Evolutionary conservation across 2,797 vertebrate genomes (phyloP), one percentile per base, ranked within the genome.

Genomic region (Anabas testudineus): DNA sequence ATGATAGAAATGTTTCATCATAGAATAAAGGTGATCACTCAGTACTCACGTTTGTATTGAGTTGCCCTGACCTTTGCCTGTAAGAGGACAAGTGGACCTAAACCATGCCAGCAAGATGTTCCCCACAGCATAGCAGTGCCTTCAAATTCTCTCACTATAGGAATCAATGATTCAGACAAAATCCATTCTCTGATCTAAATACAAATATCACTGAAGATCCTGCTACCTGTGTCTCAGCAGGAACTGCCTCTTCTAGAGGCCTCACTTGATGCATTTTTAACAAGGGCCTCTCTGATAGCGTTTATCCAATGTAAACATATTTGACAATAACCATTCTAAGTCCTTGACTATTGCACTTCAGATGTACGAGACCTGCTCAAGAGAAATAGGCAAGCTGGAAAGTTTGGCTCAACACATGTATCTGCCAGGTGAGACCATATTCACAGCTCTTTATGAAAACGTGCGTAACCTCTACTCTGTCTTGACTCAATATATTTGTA

Each of bases 351-450:
- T 13, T 26, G 45, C 26, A 10, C 28, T 2, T 43, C 89, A 99
- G 98, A 98, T 88, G 97, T 99, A 30, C 91, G 82, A 53, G 83
- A 93, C 49, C 94, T 97, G 67, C 90, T 97, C 10, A 55, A 92
- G 82, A 95, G 87, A 84, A 97, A 97, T 85, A 86, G 92, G 83
- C 90, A 86, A 61, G 82, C 90, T 0, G 94, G 95, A 36, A 74
- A 92, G 43, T 96, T 99, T 83, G 94, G 94, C 63, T 88, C 95
- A 43, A 92, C 86, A 22, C 90, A 81, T 10, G 90, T 99, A 19
- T 96, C 95, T 65, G 94, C 95, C 90, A 80, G 97, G 98, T 99
- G 93, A 96, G 94, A 67, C 3, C 0, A 1, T 52, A 70, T 74
- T 28, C 32, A 43, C 13, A 3, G 21, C 22, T 68, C 26, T 63